phyloP scores from a whole-genome alignment of 2,797 vertebrate genomes.

The Odontamblyopus lacepedii region DNA sequence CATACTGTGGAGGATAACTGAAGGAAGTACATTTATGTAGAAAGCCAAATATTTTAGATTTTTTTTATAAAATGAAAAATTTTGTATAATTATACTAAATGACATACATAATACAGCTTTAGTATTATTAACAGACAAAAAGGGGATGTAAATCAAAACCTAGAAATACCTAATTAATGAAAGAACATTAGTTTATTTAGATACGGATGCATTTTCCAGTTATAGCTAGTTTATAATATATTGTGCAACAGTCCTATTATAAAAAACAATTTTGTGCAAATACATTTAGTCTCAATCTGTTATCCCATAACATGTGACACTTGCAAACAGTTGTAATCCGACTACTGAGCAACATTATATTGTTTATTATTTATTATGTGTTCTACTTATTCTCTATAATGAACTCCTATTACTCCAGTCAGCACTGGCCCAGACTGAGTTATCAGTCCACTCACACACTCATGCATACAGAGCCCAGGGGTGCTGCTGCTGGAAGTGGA shows the following conservation, averaged over 20 bases:
- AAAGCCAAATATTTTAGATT: no score
- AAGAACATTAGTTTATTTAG: no score
- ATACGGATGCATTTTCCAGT: neutral
- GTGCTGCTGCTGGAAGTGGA: slow-evolving; percentile 45
- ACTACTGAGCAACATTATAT: slow-evolving; percentile 2
- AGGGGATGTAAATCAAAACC: no score
- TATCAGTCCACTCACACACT: slow-evolving; percentile 28
- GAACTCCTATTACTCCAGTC: slow-evolving; percentile 35
- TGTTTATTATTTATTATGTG: slow-evolving; percentile 1
- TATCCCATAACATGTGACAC: neutral
- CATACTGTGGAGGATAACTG: no score
- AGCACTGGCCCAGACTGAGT: slow-evolving; percentile 31
- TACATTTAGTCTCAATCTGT: neutral
- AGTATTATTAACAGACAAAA: no score
- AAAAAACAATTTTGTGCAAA: neutral
- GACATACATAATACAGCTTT: no score
- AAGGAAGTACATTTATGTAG: no score
- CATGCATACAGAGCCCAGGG: slow-evolving; percentile 7
- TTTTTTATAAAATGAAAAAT: no score
- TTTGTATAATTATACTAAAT: no score
- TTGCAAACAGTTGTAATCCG: neutral
- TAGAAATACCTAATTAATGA: no score
- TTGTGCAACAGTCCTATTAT: no score
- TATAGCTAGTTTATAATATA: no score
- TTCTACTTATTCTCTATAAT: slow-evolving; percentile 42